Conservation (phyloP, 2,797 vertebrate genomes). For the Iguana delicatissima region DNA sequence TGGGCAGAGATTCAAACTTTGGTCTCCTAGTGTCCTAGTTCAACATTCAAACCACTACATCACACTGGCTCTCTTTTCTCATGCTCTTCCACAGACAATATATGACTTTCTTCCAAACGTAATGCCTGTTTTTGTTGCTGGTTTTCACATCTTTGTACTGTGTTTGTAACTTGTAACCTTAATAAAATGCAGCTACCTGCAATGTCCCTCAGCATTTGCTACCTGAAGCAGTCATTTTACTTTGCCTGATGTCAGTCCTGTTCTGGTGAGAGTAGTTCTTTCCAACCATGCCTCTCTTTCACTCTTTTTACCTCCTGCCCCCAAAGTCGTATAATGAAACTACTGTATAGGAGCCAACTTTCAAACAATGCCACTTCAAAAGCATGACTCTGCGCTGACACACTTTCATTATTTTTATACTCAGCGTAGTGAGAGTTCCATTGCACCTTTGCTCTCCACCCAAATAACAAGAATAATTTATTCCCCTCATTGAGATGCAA, state of each 20-base stretch:
- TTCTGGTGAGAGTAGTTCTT: not conserved
- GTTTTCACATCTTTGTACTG: too few relatives aligned
- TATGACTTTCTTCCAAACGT: too few relatives aligned
- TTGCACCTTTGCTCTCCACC: not conserved
- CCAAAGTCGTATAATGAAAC: slow-evolving; percentile 12
- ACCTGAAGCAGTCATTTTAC: not conserved
- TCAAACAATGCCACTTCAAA: slow-evolving; percentile 20
- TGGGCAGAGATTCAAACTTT: too few relatives aligned
- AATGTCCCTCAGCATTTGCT: not conserved
- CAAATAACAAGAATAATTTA: slow-evolving; percentile 38
- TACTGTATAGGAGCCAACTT: not conserved
- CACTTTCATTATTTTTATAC: slow-evolving; percentile 22
- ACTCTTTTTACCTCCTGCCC: not conserved
- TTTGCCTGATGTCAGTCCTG: not conserved
- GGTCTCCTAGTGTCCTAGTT: too few relatives aligned
- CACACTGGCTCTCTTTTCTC: too few relatives aligned
- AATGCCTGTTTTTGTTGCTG: too few relatives aligned
- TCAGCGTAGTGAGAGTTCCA: slow-evolving; percentile 24
- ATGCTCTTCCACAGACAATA: too few relatives aligned
- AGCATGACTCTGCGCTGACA: slow-evolving; percentile 22
- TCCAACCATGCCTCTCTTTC: not conserved
- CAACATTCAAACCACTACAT: too few relatives aligned
- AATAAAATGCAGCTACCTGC: too few relatives aligned
- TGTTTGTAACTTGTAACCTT: too few relatives aligned
- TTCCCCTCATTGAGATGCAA: slow-evolving; percentile 26